Evolutionary conservation across 2,888 invertebrate genomes (phyloP).

Genomic region (Drosophila lutescens): DNA sequence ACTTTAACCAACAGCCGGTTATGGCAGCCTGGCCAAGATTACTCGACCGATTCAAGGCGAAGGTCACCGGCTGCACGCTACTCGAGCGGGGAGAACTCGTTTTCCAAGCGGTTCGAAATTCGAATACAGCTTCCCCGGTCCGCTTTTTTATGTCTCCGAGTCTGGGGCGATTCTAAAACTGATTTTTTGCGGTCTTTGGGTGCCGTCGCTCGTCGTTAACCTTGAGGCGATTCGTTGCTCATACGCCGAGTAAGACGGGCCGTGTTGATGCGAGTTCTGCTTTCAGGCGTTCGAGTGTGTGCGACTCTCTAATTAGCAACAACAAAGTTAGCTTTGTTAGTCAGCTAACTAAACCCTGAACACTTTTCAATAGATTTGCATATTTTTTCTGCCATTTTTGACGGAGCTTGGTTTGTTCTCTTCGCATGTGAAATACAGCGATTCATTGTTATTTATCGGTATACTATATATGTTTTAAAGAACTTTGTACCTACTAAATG

Average conservation of each 20-base stretch:
- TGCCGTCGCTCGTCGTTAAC: slow-evolving; percentile 51
- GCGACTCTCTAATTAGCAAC: slow-evolving; percentile 57
- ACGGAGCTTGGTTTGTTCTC: neutral
- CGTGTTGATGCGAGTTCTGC: slow-evolving; percentile 22
- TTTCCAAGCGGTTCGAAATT: slow-evolving; percentile 38
- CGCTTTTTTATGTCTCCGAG: slow-evolving; percentile 9
- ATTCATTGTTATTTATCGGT: slow-evolving; percentile 1
- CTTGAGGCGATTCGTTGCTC: slow-evolving; percentile 55
- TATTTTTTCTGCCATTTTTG: slow-evolving; percentile 6
- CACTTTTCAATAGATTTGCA: slow-evolving; percentile 14
- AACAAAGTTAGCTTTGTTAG: slow-evolving; percentile 26
- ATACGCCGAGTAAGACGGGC: slow-evolving; percentile 52
- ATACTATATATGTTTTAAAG: slow-evolving; percentile 1
- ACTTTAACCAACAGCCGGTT: slow-evolving; percentile 27
- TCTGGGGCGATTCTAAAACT: slow-evolving; percentile 45
- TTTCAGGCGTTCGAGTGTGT: slow-evolving; percentile 28
- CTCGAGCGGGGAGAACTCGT: slow-evolving; percentile 47
- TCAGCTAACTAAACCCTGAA: slow-evolving; percentile 32
- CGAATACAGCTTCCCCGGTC: slow-evolving; percentile 59
- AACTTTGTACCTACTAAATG: slow-evolving; percentile 1
- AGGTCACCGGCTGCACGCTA: slow-evolving; percentile 62
- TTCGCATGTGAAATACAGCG: slow-evolving; percentile 1
- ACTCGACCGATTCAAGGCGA: slow-evolving; percentile 69
- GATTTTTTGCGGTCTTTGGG: slow-evolving; percentile 37
- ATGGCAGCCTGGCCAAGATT: slow-evolving; percentile 36